Evolutionary conservation across 2,888 invertebrate genomes (phyloP).

Genomic region (Himalopsyche anomala): DNA sequence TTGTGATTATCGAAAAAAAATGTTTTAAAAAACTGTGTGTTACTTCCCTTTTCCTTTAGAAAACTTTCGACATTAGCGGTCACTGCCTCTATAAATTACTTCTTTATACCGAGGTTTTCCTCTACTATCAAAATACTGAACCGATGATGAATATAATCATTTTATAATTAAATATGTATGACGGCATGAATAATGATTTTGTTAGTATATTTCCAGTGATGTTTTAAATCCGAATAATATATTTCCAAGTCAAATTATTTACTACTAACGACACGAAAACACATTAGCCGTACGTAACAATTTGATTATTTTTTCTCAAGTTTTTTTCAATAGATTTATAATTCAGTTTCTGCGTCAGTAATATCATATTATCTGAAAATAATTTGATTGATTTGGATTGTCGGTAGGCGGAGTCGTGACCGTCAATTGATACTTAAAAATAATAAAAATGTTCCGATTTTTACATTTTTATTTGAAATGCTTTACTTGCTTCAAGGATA

Average conservation of each 20-base stretch:
- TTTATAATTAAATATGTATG: no score
- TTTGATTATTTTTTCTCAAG: neutral
- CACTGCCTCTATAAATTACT: no score
- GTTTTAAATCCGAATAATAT: neutral
- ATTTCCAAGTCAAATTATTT: constrained; percentile 9
- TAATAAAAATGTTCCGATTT: neutral
- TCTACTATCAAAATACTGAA: no score
- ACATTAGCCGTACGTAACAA: neutral
- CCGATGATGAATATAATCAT: no score
- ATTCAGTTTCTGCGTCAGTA: neutral
- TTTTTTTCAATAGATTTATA: no score
- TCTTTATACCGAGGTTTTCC: no score
- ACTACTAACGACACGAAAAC: neutral
- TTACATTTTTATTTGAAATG: neutral
- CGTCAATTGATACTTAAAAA: neutral
- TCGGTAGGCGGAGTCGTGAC: neutral
- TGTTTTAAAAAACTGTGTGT: no score
- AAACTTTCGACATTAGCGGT: no score
- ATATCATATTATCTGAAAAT: neutral
- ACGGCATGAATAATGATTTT: no score
- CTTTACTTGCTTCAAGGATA: constrained; percentile 22
- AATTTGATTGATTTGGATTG: neutral
- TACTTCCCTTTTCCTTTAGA: no score
- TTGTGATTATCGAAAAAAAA: no score
- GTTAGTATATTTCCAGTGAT: no score